Evolutionary conservation across 1,140 invertebrate genomes (phyloP).

Genomic region (Drosophila mayri): DNA sequence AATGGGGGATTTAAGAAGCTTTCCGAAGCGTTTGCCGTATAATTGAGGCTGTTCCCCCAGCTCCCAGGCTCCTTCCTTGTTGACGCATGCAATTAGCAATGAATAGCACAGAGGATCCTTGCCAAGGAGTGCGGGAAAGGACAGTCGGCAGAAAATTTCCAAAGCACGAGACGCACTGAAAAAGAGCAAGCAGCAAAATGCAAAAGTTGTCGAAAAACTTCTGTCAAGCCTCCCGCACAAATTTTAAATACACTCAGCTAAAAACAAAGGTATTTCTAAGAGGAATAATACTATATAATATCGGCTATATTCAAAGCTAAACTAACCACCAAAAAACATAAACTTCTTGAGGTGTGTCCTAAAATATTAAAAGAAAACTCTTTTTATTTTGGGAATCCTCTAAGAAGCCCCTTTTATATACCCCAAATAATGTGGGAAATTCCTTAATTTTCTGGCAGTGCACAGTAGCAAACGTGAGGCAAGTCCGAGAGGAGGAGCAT

Average conservation of each 20-base stretch:
- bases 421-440: too few species aligned
- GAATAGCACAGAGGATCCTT: slow-evolving; percentile 32
- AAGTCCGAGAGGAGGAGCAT: background rate
- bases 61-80: background rate
- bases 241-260: background rate
- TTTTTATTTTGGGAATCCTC: background rate
- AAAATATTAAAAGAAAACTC: background rate
- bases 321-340: background rate
- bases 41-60: slow-evolving; percentile 1
- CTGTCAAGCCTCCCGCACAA: background rate
- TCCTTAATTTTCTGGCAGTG: background rate
- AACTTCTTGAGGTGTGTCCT: background rate
- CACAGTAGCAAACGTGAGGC: background rate
- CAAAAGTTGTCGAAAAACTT: slow-evolving; percentile 51
- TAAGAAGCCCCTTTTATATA: background rate
- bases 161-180: slow-evolving; percentile 15
- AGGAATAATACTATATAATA: background rate
- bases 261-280: background rate
- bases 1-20: slow-evolving; percentile 45
- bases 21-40: slow-evolving; percentile 35
- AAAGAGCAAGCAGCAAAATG: slow-evolving; percentile 33
- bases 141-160: slow-evolving; percentile 18
- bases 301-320: background rate
- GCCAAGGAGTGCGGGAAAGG: background rate
- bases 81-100: slow-evolving; percentile 74